These are phyloP conservation scores for Lytechinus pictus DNA, from an alignment of 35 echinoderm and acorn worm genomes.

Conservation along the genomic window DNA sequence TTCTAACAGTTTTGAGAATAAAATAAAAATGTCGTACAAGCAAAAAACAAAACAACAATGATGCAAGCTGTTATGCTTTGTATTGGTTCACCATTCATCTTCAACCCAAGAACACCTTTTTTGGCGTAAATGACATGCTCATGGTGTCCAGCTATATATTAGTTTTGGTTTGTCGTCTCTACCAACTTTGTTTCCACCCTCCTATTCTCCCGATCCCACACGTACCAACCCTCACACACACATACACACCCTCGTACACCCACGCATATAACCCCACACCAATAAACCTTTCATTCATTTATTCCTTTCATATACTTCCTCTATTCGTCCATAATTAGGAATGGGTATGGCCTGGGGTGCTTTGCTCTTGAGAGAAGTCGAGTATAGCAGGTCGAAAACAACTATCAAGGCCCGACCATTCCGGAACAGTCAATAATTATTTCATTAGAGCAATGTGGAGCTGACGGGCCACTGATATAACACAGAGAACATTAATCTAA, in stretches of 20 bases:
- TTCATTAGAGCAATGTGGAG: background rate
- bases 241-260: background rate
- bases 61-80: too few species aligned
- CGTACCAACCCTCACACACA: background rate
- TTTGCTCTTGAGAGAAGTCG: background rate
- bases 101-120: too few species aligned
- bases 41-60: too few species aligned
- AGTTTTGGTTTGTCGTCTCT: too few species aligned
- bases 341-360: background rate
- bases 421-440: slow-evolving; percentile 2
- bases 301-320: background rate
- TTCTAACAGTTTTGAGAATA: too few species aligned
- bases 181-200: background rate
- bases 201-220: too few species aligned
- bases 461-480: background rate
- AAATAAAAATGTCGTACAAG: too few species aligned
- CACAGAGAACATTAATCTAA: background rate
- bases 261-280: background rate
- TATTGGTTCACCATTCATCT: too few species aligned
- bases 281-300: too few species aligned
- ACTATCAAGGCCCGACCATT: background rate
- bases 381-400: background rate
- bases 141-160: too few species aligned
- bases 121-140: too few species aligned
- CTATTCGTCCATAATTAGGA: background rate